phyloP scores from a whole-genome alignment of 2,113 vertebrate genomes.

The Phalacrocorax carbo region DNA sequence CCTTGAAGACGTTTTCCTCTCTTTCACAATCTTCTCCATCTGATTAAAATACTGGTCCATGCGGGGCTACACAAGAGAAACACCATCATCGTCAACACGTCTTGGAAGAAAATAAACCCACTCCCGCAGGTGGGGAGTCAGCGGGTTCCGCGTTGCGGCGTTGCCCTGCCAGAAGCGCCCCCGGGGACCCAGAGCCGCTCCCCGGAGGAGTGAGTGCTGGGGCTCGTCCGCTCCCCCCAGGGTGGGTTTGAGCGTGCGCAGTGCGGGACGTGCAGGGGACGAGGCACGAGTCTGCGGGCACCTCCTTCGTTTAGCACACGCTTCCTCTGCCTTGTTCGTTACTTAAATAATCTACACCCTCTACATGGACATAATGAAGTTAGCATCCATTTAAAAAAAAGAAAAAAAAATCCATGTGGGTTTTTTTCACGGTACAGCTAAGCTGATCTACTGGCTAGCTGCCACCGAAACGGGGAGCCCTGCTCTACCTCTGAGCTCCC shows the following conservation, averaged over 20 bases:
- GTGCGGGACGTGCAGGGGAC: neutral
- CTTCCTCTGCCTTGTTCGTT: neutral
- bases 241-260: rapidly evolving
- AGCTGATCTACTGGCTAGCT: neutral
- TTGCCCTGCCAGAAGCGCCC: neutral
- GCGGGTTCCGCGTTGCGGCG: rapidly evolving
- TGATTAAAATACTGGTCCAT: slow-evolving; percentile 99
- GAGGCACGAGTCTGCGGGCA: neutral
- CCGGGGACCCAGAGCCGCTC: neutral
- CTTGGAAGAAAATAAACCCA: neutral
- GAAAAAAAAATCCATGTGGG: neutral
- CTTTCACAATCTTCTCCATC: slow-evolving; percentile 99
- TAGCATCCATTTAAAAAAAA: too few species aligned
- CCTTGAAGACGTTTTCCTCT: slow-evolving; percentile 94
- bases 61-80: slow-evolving; percentile 82
- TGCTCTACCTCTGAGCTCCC: neutral
- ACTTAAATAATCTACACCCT: neutral
- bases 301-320: neutral
- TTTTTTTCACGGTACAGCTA: neutral
- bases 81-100: neutral
- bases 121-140: neutral
- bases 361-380: neutral
- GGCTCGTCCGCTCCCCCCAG: rapidly evolving
- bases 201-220: rapidly evolving
- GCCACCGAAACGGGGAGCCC: neutral